Base-by-base conservation (phyloP, 2,113 vertebrate genomes). In the Lamprologus ornatipinnis region DNA sequence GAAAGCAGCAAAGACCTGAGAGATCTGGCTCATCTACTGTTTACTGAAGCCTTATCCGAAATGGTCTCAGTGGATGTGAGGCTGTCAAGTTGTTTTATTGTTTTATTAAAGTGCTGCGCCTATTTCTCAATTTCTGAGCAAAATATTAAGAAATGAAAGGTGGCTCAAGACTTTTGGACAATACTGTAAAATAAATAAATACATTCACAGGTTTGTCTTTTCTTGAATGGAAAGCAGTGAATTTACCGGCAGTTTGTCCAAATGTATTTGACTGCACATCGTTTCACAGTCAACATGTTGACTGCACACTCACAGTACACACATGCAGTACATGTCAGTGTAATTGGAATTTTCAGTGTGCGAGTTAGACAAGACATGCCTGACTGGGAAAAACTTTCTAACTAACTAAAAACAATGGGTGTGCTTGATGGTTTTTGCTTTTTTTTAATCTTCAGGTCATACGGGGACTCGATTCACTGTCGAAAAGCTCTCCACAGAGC, bases 401-500 rank as follows among this genome's bases (percentile, higher is more conserved):
- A 19, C 21, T 17, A 51, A 68, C 21, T 17, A n/a, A 21, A 31
- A 79, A 47, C 42, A 28, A 28, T 49, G 26, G 14, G 4, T 19
- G 6, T 14, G 5, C 15, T 47, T 17, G 28, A n/a, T 86, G 37
- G 8, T 45, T 73, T 73, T 70, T 70, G 35, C 12, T 14, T 13
- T 57, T 47, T 23, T 85, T 70, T 7, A 17, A 40, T 28, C 12
- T 4, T 5, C 81, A 99, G 99, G 93, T 98, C 98, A 0, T 98
- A 98, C 0, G 99, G 99, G 2, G 98, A 99, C 51, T 91, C 96
- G 0, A 93, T 96, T 88, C 98, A 99, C 95, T 99, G 98, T 92
- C 95, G 98, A 83, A 99, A 99, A 91, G 98, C 98, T 6, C 96
- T 99, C 90, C 98, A 99, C 89, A 95, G 99, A 60, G 99, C 99